phyloP scores from a whole-genome alignment of 1,140 invertebrate genomes.

The Pseudomyrmex gracilis region DNA sequence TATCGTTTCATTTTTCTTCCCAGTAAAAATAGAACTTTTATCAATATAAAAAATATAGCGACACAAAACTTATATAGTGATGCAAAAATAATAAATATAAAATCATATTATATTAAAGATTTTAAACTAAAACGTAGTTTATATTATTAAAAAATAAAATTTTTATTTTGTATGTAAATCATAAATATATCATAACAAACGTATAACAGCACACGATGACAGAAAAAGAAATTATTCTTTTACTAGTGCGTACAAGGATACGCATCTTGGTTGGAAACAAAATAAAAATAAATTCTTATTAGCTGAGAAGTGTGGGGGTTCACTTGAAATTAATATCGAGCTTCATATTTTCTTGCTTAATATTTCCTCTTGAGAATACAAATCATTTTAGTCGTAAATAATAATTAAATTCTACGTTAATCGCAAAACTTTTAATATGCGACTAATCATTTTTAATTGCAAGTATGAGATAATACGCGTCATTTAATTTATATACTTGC shows the following conservation, averaged over 20 bases:
- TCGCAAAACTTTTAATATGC: not conserved
- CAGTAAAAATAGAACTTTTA: too few relatives aligned
- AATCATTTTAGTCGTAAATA: constrained; percentile 40
- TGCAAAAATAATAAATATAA: too few relatives aligned
- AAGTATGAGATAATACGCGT: constrained; percentile 6
- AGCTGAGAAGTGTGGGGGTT: constrained; percentile 58
- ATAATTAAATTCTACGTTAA: constrained; percentile 19
- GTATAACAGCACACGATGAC: not conserved
- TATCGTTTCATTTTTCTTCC: too few relatives aligned
- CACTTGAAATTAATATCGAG: constrained; percentile 62
- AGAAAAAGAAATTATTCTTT: constrained; percentile 31
- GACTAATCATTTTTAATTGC: constrained; percentile 45
- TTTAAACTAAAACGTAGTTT: too few relatives aligned
- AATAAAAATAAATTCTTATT: constrained; percentile 56
- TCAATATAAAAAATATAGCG: too few relatives aligned
- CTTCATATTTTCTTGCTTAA: constrained; percentile 53
- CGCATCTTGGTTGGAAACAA: constrained; percentile 58
- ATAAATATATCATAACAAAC: not conserved
- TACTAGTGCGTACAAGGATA: constrained; percentile 15
- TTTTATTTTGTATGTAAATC: too few relatives aligned
- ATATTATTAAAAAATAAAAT: too few relatives aligned
- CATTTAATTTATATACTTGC: not conserved
- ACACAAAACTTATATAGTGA: too few relatives aligned
- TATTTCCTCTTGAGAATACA: constrained; percentile 23
- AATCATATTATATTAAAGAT: too few relatives aligned